These are phyloP conservation scores for Scaptomyza pallida DNA, from an alignment of 1,140 invertebrate genomes.

Conservation along the genomic window DNA sequence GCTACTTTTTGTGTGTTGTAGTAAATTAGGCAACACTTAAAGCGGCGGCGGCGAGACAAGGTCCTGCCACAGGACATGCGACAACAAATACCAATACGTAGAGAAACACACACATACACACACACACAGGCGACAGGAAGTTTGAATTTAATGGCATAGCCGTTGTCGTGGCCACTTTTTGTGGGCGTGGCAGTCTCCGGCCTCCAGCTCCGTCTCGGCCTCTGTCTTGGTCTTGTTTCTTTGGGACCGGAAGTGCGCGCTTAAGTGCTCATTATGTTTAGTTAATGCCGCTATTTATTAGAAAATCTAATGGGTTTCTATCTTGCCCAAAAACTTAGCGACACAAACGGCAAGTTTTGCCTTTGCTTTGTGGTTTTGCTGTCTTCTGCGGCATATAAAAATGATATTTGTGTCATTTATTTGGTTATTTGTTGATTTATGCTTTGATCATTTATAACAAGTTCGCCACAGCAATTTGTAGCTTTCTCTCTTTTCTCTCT, in stretches of 20 bases:
- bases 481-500: neutral
- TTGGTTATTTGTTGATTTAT: constrained; percentile 68
- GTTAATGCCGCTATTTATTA: constrained; percentile 70
- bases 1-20: constrained; percentile 40
- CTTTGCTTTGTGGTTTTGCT: constrained; percentile 12
- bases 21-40: constrained; percentile 68
- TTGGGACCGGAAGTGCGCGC: constrained; percentile 61
- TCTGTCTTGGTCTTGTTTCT: neutral
- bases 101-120: constrained; percentile 30
- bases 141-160: constrained; percentile 62
- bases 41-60: constrained; percentile 48
- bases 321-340: constrained; percentile 33
- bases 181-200: constrained; percentile 11
- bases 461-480: constrained; percentile 44
- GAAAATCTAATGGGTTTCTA: constrained; percentile 69
- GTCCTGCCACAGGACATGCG: constrained; percentile 31
- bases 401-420: constrained; percentile 69
- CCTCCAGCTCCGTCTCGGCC: neutral
- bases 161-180: constrained; percentile 25
- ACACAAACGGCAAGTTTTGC: constrained; percentile 25
- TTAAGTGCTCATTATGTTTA: constrained; percentile 72
- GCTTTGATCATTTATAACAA: constrained; percentile 54
- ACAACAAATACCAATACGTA: constrained; percentile 11
- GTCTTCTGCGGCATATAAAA: constrained; percentile 36
- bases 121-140: constrained; percentile 41